Conservation (phyloP, 2,113 vertebrate genomes). For the Phylloscopus whistleri region DNA sequence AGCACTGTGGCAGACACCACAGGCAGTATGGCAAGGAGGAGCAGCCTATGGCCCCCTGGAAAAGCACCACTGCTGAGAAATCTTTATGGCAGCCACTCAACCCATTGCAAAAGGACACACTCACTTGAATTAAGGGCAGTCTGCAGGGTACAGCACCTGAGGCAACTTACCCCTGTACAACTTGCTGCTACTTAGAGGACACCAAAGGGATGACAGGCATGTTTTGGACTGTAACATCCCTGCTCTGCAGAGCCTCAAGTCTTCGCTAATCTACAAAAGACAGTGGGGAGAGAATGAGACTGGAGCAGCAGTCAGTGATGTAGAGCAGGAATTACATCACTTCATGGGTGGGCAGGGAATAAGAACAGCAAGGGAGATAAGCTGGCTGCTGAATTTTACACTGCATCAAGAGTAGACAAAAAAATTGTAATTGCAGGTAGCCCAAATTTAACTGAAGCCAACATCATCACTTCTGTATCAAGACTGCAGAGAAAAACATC, state of each 20-base stretch:
- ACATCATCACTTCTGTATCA: neutral
- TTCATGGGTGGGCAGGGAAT: neutral
- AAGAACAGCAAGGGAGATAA: neutral
- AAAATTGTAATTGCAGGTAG: neutral
- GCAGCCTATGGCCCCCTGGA: neutral
- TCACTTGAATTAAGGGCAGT: neutral
- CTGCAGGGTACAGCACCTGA: neutral
- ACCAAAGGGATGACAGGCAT: neutral
- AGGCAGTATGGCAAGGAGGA: neutral
- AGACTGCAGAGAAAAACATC: neutral
- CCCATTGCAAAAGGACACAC: neutral
- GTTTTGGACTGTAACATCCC: neutral
- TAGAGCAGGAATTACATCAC: neutral
- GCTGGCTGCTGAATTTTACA: neutral
- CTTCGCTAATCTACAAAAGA: neutral
- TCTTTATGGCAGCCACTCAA: neutral
- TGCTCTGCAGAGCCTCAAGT: neutral
- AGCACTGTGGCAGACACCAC: neutral
- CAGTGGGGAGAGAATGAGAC: neutral
- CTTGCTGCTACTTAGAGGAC: neutral
- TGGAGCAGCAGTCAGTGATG: neutral
- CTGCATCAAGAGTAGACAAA: neutral
- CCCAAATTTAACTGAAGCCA: neutral
- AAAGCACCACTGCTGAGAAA: neutral
- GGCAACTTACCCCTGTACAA: neutral